phyloP scores from a whole-genome alignment of 2,797 vertebrate species.

The Chelon labrosus region DNA sequence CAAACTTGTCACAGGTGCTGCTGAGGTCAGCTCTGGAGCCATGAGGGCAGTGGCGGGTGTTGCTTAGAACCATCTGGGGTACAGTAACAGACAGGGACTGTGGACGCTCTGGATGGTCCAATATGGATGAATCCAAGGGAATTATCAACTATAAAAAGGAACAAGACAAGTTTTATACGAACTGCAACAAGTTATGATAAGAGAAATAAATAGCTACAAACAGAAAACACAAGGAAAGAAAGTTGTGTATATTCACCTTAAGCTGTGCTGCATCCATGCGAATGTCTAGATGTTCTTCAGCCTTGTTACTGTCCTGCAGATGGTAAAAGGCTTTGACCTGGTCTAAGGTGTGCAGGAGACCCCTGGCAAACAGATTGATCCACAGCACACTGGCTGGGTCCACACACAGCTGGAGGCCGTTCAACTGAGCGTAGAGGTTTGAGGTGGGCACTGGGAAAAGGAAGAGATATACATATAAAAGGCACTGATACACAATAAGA shows the following conservation, averaged over 20 bases:
- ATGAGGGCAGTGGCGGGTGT: conserved; percentile 90
- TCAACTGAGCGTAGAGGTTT: conserved; percentile 93
- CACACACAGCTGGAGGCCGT: conserved; percentile 90
- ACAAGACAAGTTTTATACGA: conserved; percentile 1
- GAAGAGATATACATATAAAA: neutral
- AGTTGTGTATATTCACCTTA: conserved; percentile 83
- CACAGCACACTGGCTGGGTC: conserved; percentile 93
- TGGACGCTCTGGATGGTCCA: conserved; percentile 91
- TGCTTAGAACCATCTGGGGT: conserved; percentile 87
- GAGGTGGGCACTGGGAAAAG: conserved; percentile 89
- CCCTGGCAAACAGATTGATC: conserved; percentile 94
- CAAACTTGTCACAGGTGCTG: conserved; percentile 86
- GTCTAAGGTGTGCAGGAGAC: conserved; percentile 92
- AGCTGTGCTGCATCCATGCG: conserved; percentile 90
- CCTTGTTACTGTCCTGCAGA: conserved; percentile 89
- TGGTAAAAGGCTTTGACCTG: conserved; percentile 98
- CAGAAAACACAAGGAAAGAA: neutral
- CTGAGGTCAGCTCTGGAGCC: conserved; percentile 88
- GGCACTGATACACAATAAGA: neutral
- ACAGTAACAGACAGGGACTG: conserved; percentile 84
- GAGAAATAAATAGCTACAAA: neutral
- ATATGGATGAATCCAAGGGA: conserved; percentile 91
- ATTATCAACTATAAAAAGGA: conserved; percentile 85
- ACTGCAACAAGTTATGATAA: neutral
- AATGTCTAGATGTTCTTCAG: conserved; percentile 92